A percentile compares a stretch with the other conserved stretches of the same genome.
Evolutionary conservation across 2,888 invertebrate genomes (phyloP).

Genomic region (Cephus sareptanus): DNA sequence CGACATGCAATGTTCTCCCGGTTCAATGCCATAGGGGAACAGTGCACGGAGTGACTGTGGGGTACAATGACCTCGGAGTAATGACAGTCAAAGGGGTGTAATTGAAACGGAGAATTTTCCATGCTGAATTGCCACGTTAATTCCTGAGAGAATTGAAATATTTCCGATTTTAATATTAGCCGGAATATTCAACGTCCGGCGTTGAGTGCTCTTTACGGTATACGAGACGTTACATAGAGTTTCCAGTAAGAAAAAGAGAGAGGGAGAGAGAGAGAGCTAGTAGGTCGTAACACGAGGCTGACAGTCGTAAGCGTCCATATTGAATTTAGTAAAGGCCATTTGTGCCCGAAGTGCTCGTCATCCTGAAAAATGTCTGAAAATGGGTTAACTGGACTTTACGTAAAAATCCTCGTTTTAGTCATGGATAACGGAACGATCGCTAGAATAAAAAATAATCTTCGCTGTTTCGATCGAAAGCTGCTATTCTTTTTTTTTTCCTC

Average conservation of each 20-base stretch:
- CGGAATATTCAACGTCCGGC: background rate
- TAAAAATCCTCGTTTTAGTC: background rate
- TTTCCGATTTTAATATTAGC: background rate
- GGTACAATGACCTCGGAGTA: background rate
- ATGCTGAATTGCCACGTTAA: background rate
- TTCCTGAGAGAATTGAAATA: background rate
- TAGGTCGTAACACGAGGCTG: conserved; percentile 13
- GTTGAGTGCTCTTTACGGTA: background rate
- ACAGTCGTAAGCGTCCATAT: background rate
- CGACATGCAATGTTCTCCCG: background rate
- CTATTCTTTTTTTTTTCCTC: background rate
- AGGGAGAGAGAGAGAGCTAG: conserved; percentile 21
- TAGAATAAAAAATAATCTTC: background rate
- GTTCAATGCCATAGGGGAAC: background rate
- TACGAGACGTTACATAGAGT: background rate
- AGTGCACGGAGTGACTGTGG: background rate
- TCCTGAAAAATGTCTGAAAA: background rate
- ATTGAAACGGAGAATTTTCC: conserved; percentile 12
- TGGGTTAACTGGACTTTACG: conserved; percentile 4
- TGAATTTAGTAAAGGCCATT: conserved; percentile 3
- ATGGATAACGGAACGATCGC: background rate
- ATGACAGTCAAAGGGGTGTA: background rate
- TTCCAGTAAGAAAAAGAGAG: conserved; percentile 14
- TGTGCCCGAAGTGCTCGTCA: background rate
- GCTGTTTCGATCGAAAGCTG: background rate